Evolutionary conservation across 2,888 invertebrate genomes (phyloP), one percentile per base, ranked within the genome.

Genomic region (Polydesmus complanatus): DNA sequence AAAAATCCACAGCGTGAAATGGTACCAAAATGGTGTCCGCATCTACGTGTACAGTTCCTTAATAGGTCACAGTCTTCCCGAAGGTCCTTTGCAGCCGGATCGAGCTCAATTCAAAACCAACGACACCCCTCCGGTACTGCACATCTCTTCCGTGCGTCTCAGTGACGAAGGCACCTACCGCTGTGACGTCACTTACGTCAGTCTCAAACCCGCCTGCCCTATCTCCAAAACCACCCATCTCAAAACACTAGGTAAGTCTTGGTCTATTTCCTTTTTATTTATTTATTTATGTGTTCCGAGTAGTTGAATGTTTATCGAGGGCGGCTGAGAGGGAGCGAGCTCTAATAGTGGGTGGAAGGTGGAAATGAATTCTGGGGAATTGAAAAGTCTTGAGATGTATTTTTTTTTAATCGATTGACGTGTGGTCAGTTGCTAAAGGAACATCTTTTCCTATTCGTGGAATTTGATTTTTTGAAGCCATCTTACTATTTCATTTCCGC

Each of bases 141-240:
- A 53, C 27, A 52, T 63, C 23, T 47, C 27, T 27, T 51, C 56
- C 23, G 27, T 56, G 21, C 25, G 47, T 3, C n/a, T 61, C 11
- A 25, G 19, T 3, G 63, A 63, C 26, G 63, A 63, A 57, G 63
- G 61, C 14, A 22, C 49, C 18, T 63, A 61, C 48, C 37, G 61
- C 2, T 63, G 63, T 54, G 63, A 63, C 57, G 60, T 87, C 70
- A 88, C 87, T 0, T 88, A 87, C 73, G 75, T 86, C 23, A 85
- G 85, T 69, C 86, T 87, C 1, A 81, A 83, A 0, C 86, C 88
- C 66, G 83, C 83, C 70, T 88, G 88, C 74, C 84, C 85, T 71
- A 85, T 86, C 11, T 84, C 86, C 26, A 88, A 88, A 72, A 83
- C 86, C 71, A 84, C 87, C 64, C 84, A 84, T 70, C 82, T 88